Evolutionary conservation across 1,140 invertebrate genomes (phyloP).

Genomic region (Lethrus apterus): DNA sequence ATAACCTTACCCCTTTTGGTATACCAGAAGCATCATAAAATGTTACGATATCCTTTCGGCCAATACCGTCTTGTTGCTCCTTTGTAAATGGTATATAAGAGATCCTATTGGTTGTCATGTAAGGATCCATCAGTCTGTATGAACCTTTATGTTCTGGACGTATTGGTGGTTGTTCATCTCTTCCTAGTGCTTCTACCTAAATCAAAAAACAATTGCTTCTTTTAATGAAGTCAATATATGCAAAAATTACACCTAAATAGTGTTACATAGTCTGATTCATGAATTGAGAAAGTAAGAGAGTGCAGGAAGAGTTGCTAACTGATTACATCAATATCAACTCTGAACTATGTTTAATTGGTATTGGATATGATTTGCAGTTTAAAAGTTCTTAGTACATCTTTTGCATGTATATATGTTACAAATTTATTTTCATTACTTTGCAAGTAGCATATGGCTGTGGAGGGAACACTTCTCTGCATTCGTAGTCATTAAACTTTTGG

Average conservation of each 20-base stretch:
- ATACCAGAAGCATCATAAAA: constrained; percentile 30
- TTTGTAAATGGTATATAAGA: constrained; percentile 29
- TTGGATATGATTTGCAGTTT: no score
- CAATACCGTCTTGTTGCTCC: constrained; percentile 27
- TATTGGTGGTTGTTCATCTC: constrained; percentile 33
- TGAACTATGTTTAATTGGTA: no score
- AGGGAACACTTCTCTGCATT: constrained; percentile 17
- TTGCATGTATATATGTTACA: no score
- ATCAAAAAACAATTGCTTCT: no score
- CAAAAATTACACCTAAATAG: no score
- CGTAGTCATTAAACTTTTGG: constrained; percentile 12
- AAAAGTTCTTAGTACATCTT: no score
- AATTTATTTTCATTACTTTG: no score
- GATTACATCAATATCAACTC: no score
- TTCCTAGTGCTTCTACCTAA: constrained; percentile 29
- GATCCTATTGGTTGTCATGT: constrained; percentile 33
- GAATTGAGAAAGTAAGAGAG: no score
- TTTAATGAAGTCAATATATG: no score
- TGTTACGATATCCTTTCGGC: constrained; percentile 35
- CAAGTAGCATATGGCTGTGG: constrained; percentile 25
- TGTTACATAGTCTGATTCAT: no score
- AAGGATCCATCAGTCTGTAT: constrained; percentile 37
- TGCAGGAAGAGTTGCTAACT: no score
- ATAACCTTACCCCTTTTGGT: constrained; percentile 20
- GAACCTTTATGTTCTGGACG: constrained; percentile 29